Conservation (phyloP, 1,140 invertebrate genomes). For the Batillaria attramentaria region DNA sequence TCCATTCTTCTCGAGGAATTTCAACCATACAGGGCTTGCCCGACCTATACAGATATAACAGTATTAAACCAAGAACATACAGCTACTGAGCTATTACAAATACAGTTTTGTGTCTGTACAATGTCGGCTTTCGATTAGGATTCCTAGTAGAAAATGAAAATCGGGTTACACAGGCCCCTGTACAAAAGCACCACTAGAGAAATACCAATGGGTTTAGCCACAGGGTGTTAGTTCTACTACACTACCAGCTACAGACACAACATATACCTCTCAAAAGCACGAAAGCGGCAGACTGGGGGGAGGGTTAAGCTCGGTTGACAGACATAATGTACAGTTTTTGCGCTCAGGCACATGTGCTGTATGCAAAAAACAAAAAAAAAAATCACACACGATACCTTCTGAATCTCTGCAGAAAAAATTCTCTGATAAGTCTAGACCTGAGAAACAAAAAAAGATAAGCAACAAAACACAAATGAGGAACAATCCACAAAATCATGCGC, state of each 20-base stretch:
- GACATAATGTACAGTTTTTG: background rate
- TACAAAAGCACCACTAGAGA: no score
- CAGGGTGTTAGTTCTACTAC: background rate
- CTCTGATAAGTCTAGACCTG: constrained; percentile 34
- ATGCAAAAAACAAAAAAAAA: background rate
- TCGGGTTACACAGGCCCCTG: no score
- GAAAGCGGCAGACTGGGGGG: no score
- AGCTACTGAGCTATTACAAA: no score
- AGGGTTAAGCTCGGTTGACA: no score
- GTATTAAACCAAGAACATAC: no score
- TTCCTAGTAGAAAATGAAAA: no score
- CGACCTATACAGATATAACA: no score
- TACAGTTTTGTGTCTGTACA: no score
- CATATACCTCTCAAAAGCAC: background rate
- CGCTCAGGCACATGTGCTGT: background rate
- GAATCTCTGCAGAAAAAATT: constrained; percentile 39
- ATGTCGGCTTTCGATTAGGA: no score
- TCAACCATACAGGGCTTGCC: no score
- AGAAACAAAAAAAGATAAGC: constrained; percentile 22
- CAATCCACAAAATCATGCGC: background rate
- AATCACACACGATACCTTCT: constrained; percentile 29
- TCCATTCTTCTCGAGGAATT: no score
- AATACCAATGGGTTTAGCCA: background rate
- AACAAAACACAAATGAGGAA: background rate
- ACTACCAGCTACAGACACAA: background rate